Conservation (phyloP, 2,113 vertebrate genomes). For the Spea bombifrons region DNA sequence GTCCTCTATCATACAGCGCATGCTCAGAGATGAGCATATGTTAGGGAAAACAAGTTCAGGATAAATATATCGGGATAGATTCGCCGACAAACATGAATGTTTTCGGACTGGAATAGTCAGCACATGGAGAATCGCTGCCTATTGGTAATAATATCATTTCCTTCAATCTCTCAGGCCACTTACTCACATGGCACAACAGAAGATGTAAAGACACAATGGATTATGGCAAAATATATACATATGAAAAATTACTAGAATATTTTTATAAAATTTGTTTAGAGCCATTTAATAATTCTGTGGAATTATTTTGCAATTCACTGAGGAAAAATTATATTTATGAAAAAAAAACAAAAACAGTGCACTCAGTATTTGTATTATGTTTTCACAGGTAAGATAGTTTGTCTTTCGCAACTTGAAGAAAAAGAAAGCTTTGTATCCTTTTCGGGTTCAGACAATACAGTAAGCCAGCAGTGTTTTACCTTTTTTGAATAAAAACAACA, state of each 20-base stretch:
- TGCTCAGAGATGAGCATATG: slow-evolving; percentile 4
- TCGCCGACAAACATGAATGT: background rate
- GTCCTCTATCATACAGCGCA: slow-evolving; percentile 5
- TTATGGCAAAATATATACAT: background rate
- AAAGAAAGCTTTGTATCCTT: too few relatives aligned
- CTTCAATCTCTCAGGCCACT: background rate
- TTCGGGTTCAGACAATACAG: too few relatives aligned
- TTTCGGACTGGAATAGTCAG: background rate
- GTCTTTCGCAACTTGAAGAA: too few relatives aligned
- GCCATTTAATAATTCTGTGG: too few relatives aligned
- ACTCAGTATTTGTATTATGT: too few relatives aligned
- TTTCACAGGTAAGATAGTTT: too few relatives aligned
- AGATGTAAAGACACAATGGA: background rate
- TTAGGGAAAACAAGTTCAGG: slow-evolving; percentile 6
- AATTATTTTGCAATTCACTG: too few relatives aligned
- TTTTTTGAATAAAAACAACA: too few relatives aligned
- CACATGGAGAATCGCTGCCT: background rate
- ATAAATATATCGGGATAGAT: background rate
- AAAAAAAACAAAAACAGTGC: too few relatives aligned
- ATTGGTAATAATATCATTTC: background rate
- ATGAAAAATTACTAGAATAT: background rate
- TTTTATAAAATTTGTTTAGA: too few relatives aligned
- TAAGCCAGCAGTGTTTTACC: too few relatives aligned
- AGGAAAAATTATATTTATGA: too few relatives aligned
- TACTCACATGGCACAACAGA: background rate